These are phyloP conservation scores for Phrixothrix hirtus DNA, from an alignment of 2,888 invertebrate genomes.

Conservation along the genomic window DNA sequence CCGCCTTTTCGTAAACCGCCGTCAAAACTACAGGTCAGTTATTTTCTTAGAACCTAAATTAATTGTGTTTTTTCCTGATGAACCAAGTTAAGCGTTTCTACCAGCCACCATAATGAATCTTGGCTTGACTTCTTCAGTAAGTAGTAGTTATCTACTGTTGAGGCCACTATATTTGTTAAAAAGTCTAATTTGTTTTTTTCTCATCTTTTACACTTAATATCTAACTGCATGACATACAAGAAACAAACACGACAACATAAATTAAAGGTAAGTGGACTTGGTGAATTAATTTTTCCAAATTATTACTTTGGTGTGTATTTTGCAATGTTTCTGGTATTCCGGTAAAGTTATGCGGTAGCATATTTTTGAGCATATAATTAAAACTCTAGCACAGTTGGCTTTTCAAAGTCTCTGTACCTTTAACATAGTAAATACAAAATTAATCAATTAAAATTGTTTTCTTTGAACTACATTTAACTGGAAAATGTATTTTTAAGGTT, in stretches of 20 bases:
- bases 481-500: too few relatives aligned
- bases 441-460: too few relatives aligned
- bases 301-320: neutral
- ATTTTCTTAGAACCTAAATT: constrained; percentile 39
- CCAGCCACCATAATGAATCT: constrained; percentile 47
- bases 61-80: constrained; percentile 37
- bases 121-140: constrained; percentile 49
- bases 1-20: constrained; percentile 26
- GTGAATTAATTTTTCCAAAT: neutral
- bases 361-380: too few relatives aligned
- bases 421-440: too few relatives aligned
- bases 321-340: neutral
- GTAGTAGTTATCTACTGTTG: constrained; percentile 50
- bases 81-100: constrained; percentile 39
- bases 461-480: too few relatives aligned
- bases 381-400: too few relatives aligned
- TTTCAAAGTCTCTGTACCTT: neutral
- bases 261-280: neutral
- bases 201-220: constrained; percentile 16
- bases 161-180: constrained; percentile 40
- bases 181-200: constrained; percentile 37
- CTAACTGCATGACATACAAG: constrained; percentile 5
- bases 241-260: constrained; percentile 11
- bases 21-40: constrained; percentile 38
- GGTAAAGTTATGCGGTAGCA: too few relatives aligned